Base-by-base conservation (phyloP, 1,140 invertebrate genomes). In the Battus philenor region DNA sequence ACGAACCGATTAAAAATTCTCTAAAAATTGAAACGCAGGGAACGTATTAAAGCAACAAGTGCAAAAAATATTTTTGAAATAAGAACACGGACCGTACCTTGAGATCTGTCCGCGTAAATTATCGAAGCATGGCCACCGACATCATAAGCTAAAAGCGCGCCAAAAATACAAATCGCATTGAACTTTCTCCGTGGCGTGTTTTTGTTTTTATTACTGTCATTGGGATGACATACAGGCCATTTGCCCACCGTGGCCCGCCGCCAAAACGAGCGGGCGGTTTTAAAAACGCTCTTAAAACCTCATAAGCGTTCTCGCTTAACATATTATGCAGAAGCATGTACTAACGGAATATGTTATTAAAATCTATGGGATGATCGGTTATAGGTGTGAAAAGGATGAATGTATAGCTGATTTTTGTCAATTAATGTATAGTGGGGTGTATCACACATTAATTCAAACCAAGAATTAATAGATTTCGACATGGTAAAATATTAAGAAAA, bases 201-300 rank as follows among this genome's bases (percentile, higher is more conserved):
- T 52, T 52, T 52, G 38, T 52, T 52, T 41, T 29, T 18, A 41
- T 45, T 38, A 11, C 30, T 27, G 62, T 56, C 52, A 54, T 59
- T 62, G 47, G 47, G 11, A 51, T 54, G 59, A 58, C 58, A 53
- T 44, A 46, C 43, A 53, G 58, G 48, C 58, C 55, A 26, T 65
- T 62, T 49, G 32, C 62, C 50, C 33, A 34, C 24, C 29, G 46
- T 61, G 58, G 58, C 54, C 11, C 1, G 7, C 12, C 24, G 55
- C 59, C 58, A 65, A 34, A 15, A 47, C 11, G 24, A 2, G 11
- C n/a, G 16, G n/a, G 18, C 18, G 18, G 18, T 20, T 20, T 20
- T 20, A 20, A 20, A 20, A 20, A n/a, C n/a, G n/a, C n/a, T n/a
- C n/a, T n/a, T n/a, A n/a, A n/a, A n/a, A n/a, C n/a, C n/a, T n/a